Percentiles rank a stretch among this genome's conserved stretches.
Conservation (phyloP, 2,113 vertebrate genomes). For the Lasiurus borealis region DNA sequence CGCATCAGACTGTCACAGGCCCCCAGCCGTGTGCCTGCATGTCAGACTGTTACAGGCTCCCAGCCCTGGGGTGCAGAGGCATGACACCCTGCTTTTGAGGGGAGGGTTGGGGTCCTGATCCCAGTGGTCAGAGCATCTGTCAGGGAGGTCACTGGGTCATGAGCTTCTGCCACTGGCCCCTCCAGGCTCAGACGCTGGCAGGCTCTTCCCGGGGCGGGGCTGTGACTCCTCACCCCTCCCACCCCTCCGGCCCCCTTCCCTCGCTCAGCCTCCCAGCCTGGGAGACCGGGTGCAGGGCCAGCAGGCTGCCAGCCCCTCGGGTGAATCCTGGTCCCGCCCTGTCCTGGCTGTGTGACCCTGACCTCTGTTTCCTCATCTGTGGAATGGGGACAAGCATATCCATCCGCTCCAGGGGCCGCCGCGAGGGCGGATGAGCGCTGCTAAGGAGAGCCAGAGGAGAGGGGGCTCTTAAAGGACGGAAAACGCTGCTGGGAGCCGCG, state of each 20-base stretch:
- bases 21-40: too few relatives aligned
- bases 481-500: not conserved
- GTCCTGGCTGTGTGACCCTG: not conserved
- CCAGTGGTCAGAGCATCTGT: not conserved
- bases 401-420: not conserved
- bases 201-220: not conserved
- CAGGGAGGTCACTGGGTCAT: not conserved
- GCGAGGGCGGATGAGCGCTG: rapidly evolving
- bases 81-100: not conserved
- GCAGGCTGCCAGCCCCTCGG: not conserved
- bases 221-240: not conserved
- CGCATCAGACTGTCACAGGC: too few relatives aligned
- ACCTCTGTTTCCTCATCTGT: not conserved
- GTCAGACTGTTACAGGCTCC: too few relatives aligned
- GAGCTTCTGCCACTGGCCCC: not conserved
- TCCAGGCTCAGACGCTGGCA: not conserved
- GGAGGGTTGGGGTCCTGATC: not conserved
- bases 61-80: not conserved
- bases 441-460: too few relatives aligned
- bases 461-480: not conserved
- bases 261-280: not conserved
- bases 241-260: not conserved
- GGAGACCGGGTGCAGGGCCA: not conserved
- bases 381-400: not conserved
- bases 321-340: not conserved